Conservation (phyloP, 2,888 invertebrate species). For the Allacma fusca region DNA sequence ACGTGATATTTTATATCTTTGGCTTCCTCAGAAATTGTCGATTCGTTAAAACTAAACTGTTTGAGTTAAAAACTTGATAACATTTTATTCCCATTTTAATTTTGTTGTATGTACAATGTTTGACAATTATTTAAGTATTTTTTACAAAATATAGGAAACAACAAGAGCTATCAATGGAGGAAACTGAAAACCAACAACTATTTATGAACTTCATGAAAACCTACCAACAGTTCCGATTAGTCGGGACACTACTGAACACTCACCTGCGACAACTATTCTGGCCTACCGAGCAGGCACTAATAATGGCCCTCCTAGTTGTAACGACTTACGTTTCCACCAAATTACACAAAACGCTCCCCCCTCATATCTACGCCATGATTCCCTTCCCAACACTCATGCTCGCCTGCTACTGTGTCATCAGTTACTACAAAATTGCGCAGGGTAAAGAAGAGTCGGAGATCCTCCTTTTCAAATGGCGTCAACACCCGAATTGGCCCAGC, state of each 20-base stretch:
- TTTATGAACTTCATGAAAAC: conserved; percentile 10
- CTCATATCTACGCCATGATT: neutral
- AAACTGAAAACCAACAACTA: neutral
- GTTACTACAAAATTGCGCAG: conserved; percentile 14
- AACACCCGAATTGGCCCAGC: neutral
- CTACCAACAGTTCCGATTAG: neutral
- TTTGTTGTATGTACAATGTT: too few species aligned
- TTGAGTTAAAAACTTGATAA: too few species aligned
- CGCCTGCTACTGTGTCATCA: neutral
- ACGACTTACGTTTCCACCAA: neutral
- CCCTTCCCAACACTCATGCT: neutral
- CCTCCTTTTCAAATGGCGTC: neutral
- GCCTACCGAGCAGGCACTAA: neutral
- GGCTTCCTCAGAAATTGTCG: too few species aligned
- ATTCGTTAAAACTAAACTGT: too few species aligned
- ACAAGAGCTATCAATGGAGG: neutral
- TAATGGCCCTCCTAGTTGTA: neutral
- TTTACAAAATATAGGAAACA: too few species aligned
- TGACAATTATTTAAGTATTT: too few species aligned
- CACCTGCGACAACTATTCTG: neutral
- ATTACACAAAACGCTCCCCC: neutral
- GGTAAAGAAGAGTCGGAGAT: neutral
- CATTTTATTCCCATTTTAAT: too few species aligned
- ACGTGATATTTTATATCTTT: too few species aligned
- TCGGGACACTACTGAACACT: neutral